Conservation (phyloP, 2,113 vertebrate genomes). For the Tringa solitaria region DNA sequence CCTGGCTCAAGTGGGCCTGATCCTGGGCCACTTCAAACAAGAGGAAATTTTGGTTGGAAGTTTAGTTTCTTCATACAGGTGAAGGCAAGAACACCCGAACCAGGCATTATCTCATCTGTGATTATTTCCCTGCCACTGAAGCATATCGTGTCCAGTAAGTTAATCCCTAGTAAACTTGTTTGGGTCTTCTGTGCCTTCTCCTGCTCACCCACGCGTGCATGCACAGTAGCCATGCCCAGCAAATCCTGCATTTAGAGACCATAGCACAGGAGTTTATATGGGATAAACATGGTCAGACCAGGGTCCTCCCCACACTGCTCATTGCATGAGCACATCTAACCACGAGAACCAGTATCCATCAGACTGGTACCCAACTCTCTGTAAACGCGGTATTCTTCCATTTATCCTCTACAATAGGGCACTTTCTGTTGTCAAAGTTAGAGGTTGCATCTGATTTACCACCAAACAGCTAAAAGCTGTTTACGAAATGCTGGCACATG, state of each 20-base stretch:
- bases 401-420: not conserved
- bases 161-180: not conserved
- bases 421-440: not conserved
- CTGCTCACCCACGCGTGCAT: rapidly evolving
- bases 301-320: not conserved
- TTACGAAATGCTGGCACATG: not conserved
- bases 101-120: rapidly evolving
- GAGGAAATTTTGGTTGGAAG: not conserved
- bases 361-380: not conserved
- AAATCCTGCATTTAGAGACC: not conserved
- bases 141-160: not conserved
- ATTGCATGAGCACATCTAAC: rapidly evolving
- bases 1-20: not conserved
- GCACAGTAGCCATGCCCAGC: rapidly evolving
- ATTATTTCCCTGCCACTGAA: not conserved
- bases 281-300: rapidly evolving
- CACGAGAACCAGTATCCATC: not conserved
- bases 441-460: not conserved
- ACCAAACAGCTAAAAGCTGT: not conserved
- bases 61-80: not conserved
- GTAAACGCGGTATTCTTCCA: not conserved
- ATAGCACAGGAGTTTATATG: not conserved
- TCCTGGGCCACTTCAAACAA: not conserved
- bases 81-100: not conserved
- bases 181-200: not conserved